Conservation (phyloP, 1,140 invertebrate species). For the Hestina assimilis region DNA sequence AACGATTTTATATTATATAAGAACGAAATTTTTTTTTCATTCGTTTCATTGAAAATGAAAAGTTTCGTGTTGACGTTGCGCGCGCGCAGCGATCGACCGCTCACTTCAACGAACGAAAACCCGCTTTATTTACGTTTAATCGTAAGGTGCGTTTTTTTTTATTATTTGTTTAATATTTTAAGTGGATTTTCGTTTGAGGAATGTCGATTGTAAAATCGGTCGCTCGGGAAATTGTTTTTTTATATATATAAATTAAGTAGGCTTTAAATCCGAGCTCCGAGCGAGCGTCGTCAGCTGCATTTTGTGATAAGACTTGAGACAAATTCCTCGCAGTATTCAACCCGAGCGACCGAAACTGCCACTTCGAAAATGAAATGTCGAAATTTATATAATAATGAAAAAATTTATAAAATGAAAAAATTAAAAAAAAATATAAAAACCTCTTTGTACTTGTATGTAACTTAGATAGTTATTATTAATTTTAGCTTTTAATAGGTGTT, state of each 20-base stretch:
- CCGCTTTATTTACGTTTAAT: not conserved
- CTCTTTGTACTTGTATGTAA: conserved; percentile 41
- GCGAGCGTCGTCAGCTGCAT: conserved; percentile 53
- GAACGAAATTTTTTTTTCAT: not conserved
- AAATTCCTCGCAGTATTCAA: conserved; percentile 12
- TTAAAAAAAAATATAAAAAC: conserved; percentile 8
- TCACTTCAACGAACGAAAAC: not conserved
- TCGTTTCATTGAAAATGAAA: not conserved
- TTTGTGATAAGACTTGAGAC: conserved; percentile 56
- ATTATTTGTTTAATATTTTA: no score
- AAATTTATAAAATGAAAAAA: conserved; percentile 12
- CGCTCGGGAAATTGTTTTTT: conserved; percentile 21
- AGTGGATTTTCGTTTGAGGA: conserved; percentile 9
- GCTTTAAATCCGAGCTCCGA: conserved; percentile 35
- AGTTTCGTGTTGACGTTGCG: not conserved
- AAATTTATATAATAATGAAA: conserved; percentile 6
- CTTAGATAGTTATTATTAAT: conserved; percentile 71
- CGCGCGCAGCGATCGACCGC: not conserved
- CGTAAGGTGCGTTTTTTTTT: not conserved
- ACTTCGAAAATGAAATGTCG: conserved; percentile 3
- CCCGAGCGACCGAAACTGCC: conserved; percentile 27
- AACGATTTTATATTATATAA: not conserved
- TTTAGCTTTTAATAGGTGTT: conserved; percentile 76
- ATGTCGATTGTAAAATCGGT: conserved; percentile 1
- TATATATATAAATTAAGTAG: conserved; percentile 34